Evolutionary conservation across 2,113 vertebrate species (phyloP).

Genomic region (Toxotes chatareus): DNA sequence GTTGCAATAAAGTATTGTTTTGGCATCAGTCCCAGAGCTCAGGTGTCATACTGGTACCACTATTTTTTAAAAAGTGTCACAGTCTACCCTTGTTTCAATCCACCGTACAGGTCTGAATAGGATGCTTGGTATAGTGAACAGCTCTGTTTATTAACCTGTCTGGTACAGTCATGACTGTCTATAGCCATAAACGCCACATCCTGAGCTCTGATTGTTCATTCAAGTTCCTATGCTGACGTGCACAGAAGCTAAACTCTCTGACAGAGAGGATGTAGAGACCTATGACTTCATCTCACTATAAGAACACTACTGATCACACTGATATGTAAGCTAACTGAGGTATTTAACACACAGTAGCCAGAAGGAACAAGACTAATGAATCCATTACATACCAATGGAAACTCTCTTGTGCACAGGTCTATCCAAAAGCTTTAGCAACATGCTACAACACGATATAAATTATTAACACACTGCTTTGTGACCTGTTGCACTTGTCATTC

Average conservation of each 20-base stretch:
- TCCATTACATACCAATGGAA: constrained; percentile 6
- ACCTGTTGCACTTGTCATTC: constrained; percentile 51
- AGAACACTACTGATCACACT: background rate
- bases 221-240: background rate
- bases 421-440: constrained; percentile 24
- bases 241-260: constrained; percentile 3
- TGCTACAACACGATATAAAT: constrained; percentile 57
- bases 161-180: background rate
- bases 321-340: background rate
- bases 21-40: background rate
- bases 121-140: background rate
- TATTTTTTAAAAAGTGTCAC: no score
- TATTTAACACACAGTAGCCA: constrained; percentile 42
- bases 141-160: background rate
- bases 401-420: constrained; percentile 8
- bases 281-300: constrained; percentile 10
- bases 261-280: background rate
- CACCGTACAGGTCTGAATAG: background rate
- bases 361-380: background rate
- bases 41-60: background rate
- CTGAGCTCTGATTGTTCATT: constrained; percentile 9
- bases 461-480: constrained; percentile 45
- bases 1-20: background rate
- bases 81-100: no score
- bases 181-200: constrained; percentile 1